Evolutionary conservation across 1,140 invertebrate genomes (phyloP), one percentile per base, ranked within the genome.

Genomic region (Hyposmocoma kahamanoa): DNA sequence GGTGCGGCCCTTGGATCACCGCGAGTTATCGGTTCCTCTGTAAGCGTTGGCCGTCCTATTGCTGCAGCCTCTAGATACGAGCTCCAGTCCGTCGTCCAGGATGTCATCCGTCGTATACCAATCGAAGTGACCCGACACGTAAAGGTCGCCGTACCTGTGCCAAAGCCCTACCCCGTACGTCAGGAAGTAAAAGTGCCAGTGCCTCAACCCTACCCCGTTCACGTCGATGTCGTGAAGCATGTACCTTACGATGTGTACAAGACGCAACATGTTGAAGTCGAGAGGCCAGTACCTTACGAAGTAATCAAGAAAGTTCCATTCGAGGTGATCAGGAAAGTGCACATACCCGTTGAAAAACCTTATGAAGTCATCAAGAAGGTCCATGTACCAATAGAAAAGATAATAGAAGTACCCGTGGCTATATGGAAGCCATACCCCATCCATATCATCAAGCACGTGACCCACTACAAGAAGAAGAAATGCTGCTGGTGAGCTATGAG

Each of bases 381-480:
- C 13, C 84, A 79, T 20, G 72, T 87, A 6, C 81, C 79, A 0
- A 53, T 86, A 6, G 80, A 81, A 49, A 87, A 85, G 54, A 72
- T 74, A 51, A 76, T 86, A 0, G 71, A 83, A 41, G 81, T 84
- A 1, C 79, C 77, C n/a, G 72, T 76, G 1, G 45, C 76, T 5
- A 70, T 84, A 3, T 84, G 81, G 81, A 80, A 86, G 59, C 80
- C 80, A 2, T 78, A 83, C 63, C 80, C 77, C 0, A 62, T 86
- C 26, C 79, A 84, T 50, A 76, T 83, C 58, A 82, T 82, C 59
- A 84, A 84, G 42, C 81, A 85, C 62, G 74, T 85, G 42, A 83
- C 77, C 22, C 82, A 85, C 56, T 80, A 82, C 67, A 68, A 83
- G 50, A 85, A 83, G 62, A 81, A 85, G 62, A 71, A 62, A 57